Base-by-base conservation (phyloP, 2,888 invertebrate genomes). In the Leptopilina drosophilae region DNA sequence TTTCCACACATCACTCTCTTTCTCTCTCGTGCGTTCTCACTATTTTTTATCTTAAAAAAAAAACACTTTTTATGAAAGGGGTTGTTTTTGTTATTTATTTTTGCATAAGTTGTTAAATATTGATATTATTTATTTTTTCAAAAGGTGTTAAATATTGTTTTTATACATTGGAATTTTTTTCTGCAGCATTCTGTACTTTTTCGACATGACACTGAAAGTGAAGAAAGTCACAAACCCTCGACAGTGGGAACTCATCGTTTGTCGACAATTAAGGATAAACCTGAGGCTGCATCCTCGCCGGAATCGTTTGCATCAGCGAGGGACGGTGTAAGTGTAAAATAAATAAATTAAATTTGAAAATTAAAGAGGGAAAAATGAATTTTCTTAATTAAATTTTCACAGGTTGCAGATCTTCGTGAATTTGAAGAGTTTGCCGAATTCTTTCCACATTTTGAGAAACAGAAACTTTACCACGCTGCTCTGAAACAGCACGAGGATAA, bases 261-360 rank as follows among this genome's bases (percentile, higher is more conserved):
- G 85, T 93, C 82, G 86, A 75, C 77, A 64, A 91, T 81, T 85
- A 88, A 90, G 90, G 86, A 93, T 91, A 87, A 93, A 87, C 90
- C 87, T 85, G 92, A 87, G 82, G 92, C 84, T 87, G 95, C 97
- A 83, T 97, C 98, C 85, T 98, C 98, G 15, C 97, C 97, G 0
- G 99, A 99, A 91, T 98, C 98, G 82, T 99, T 98, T 92, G 97
- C 98, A 76, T 99, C 98, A 1, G 99, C 99, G 0, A 96, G 98
- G 89, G 99, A 98, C 91, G 95, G 96, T 93, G 96, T 95, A 87
- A 87, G 88, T 82, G 65, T 40, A 59, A 67, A 67, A 15, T 5
- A 46, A 67, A 66, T 42, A 33, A 42, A 62, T 64, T 62, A 20
- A 73, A 42, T 59, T 64, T 46, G n/a, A 15, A 59, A n/a, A 6